A percentile compares a stretch with the other conserved stretches of the same genome.
Evolutionary conservation across 1,140 invertebrate species (phyloP).

Genomic region (Riptortus pedestris): DNA sequence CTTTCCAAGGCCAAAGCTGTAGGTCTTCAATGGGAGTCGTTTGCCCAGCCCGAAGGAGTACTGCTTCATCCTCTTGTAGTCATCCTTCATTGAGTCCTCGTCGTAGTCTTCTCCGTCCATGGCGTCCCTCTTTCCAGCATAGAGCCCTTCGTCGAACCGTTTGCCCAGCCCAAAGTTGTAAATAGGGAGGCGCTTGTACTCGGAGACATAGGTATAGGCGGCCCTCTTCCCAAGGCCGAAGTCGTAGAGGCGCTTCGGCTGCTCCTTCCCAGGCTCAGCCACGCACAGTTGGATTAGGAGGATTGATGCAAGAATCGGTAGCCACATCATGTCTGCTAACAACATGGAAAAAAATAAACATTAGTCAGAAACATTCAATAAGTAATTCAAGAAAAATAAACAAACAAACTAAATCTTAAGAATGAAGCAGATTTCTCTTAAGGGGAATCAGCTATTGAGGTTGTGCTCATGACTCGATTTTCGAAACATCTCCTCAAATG

Average conservation of each 20-base stretch:
- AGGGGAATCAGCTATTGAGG: too few species aligned
- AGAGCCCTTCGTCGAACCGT: conserved; percentile 34
- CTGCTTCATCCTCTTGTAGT: conserved; percentile 31
- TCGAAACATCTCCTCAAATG: too few species aligned
- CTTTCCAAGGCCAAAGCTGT: conserved; percentile 35
- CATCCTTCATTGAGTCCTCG: conserved; percentile 31
- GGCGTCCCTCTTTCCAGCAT: conserved; percentile 30
- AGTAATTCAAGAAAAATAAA: too few species aligned
- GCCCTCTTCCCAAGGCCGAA: conserved; percentile 44
- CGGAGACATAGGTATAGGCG: conserved; percentile 51
- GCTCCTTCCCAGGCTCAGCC: conserved; percentile 1
- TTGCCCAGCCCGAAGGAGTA: conserved; percentile 40
- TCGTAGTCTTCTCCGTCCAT: conserved; percentile 31
- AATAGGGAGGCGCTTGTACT: conserved; percentile 52
- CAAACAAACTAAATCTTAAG: too few species aligned
- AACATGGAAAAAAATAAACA: background rate
- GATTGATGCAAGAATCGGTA: background rate
- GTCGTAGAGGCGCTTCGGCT: conserved; percentile 28
- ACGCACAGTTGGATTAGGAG: background rate
- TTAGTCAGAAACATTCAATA: too few species aligned
- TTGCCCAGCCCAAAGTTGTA: conserved; percentile 57
- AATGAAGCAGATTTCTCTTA: too few species aligned
- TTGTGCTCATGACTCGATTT: too few species aligned
- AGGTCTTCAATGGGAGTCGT: conserved; percentile 31
- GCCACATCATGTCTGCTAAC: conserved; percentile 2